A percentile compares a stretch with the other conserved stretches of the same genome.
Evolutionary conservation across 23 tunicate species (phyloP).

Genomic region (Corella eumyota): DNA sequence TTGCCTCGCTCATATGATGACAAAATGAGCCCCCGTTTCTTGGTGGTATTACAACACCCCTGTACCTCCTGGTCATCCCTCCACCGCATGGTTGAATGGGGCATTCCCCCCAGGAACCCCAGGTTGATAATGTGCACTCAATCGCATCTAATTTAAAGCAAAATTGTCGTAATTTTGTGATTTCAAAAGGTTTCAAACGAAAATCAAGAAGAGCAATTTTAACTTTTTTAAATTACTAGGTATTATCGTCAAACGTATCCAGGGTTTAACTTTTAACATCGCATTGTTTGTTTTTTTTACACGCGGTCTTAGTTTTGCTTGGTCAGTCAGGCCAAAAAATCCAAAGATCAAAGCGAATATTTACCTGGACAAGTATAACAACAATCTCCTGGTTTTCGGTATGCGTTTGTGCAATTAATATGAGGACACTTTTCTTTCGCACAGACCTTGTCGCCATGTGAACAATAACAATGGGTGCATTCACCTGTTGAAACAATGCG

Average conservation of each 20-base stretch:
- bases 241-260: no score
- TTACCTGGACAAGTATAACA: slow-evolving; percentile 64
- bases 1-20: slow-evolving; percentile 88
- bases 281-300: no score
- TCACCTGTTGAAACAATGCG: slow-evolving; percentile 14
- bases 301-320: no score
- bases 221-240: no score
- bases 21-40: slow-evolving; percentile 86
- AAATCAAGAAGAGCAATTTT: no score
- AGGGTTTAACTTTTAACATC: no score
- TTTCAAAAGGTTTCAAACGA: no score
- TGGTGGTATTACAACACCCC: slow-evolving; percentile 56
- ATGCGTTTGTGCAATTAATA: slow-evolving; percentile 59
- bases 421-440: slow-evolving; percentile 86
- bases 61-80: slow-evolving; percentile 66
- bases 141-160: slow-evolving; percentile 23
- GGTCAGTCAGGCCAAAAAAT: no score
- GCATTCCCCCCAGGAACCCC: slow-evolving; percentile 92
- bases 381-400: slow-evolving; percentile 35
- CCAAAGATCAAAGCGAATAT: no score
- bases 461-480: slow-evolving; percentile 86
- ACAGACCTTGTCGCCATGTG: slow-evolving; percentile 65
- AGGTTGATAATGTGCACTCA: slow-evolving; percentile 61
- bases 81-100: slow-evolving; percentile 95
- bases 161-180: no score